phyloP scores from a whole-genome alignment of 2,888 invertebrate species.

The Caradrina clavipalpis region DNA sequence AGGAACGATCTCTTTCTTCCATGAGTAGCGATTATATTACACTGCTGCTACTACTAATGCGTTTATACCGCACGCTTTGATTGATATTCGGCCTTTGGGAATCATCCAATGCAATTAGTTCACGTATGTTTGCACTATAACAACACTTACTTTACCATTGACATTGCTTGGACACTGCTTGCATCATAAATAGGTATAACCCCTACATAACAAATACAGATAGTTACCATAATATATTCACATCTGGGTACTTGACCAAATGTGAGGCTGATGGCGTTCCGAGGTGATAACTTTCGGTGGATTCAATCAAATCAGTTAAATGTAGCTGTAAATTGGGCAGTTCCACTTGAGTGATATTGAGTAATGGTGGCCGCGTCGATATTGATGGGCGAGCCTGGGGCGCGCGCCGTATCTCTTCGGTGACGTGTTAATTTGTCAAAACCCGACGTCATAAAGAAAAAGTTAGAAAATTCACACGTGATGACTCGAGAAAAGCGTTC shows the following conservation, averaged over 20 bases:
- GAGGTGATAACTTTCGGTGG: conserved; percentile 82
- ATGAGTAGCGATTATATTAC: background rate
- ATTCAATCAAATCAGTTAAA: conserved; percentile 90
- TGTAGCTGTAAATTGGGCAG: conserved; percentile 90
- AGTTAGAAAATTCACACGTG: conserved; percentile 74
- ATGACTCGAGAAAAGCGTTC: conserved; percentile 51
- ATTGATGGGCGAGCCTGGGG: conserved; percentile 83
- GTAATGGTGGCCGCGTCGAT: conserved; percentile 84
- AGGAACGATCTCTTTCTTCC: background rate
- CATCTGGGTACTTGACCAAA: conserved; percentile 61
- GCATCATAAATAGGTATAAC: conserved; percentile 34
- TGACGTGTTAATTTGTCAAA: conserved; percentile 88
- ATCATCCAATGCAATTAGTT: conserved; percentile 32
- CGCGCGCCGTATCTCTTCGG: conserved; percentile 79
- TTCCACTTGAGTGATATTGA: conserved; percentile 89
- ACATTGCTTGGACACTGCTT: conserved; percentile 39
- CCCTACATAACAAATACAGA: background rate
- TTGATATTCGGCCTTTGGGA: conserved; percentile 14
- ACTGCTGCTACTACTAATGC: background rate
- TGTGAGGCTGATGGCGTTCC: conserved; percentile 60
- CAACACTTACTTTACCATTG: conserved; percentile 39
- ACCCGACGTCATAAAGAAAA: conserved; percentile 83
- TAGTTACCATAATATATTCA: conserved; percentile 38
- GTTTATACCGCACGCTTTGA: background rate
- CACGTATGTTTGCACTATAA: conserved; percentile 32